These are phyloP conservation scores for Meloe dianella DNA, from an alignment of 2,888 invertebrate species.

Conservation along the genomic window DNA sequence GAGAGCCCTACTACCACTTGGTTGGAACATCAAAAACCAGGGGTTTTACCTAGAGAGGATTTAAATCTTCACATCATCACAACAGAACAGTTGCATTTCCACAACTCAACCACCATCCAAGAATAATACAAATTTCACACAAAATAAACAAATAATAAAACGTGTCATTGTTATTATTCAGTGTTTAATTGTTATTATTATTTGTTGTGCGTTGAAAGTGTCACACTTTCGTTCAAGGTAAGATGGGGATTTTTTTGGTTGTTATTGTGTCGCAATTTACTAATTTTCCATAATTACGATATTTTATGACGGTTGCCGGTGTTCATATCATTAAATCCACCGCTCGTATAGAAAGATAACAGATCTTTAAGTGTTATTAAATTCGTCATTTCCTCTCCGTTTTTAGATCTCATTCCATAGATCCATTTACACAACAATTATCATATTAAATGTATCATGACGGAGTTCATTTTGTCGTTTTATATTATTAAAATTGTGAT, in stretches of 20 bases:
- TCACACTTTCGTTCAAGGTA: background rate
- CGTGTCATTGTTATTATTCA: no score
- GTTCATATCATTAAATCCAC: background rate
- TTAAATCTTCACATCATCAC: background rate
- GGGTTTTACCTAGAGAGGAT: conserved; percentile 2
- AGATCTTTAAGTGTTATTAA: background rate
- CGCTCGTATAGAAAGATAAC: background rate
- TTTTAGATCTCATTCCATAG: background rate
- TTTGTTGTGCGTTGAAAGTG: no score
- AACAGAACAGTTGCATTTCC: background rate
- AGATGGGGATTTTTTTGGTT: no score
- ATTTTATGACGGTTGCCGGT: background rate
- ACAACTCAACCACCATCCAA: no score
- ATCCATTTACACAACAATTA: conserved; percentile 1
- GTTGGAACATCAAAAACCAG: conserved; percentile 5
- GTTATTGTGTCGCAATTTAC: background rate
- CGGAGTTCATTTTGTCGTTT: background rate
- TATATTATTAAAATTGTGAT: no score
- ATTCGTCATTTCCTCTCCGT: background rate
- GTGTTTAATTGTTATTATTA: no score
- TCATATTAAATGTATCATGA: conserved; percentile 16
- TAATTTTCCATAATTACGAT: no score
- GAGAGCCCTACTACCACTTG: conserved; percentile 20
- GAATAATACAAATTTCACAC: background rate
- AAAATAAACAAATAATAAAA: background rate